Conservation (phyloP, 2,888 invertebrate genomes). For the Gari tellinella region DNA sequence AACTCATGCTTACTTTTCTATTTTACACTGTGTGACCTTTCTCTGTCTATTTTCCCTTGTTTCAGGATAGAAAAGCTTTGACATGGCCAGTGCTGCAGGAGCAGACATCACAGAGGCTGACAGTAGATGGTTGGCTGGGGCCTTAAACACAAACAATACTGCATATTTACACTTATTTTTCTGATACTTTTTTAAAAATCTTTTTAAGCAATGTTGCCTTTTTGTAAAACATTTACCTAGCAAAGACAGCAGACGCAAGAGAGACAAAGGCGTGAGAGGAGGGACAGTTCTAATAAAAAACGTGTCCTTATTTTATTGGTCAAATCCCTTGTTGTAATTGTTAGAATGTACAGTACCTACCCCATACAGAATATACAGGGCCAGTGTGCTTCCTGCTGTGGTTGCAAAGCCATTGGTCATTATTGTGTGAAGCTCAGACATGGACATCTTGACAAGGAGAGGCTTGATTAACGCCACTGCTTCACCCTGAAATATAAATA, state of each 20-base stretch:
- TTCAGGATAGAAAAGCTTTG: slow-evolving; percentile 95
- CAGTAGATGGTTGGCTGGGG: slow-evolving; percentile 91
- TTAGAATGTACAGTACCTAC: too few relatives aligned
- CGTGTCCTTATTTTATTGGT: too few relatives aligned
- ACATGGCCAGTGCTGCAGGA: slow-evolving; percentile 94
- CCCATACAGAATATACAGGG: slow-evolving; percentile 65
- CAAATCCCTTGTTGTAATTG: too few relatives aligned
- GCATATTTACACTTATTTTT: not conserved
- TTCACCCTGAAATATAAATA: slow-evolving; percentile 89
- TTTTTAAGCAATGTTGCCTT: too few relatives aligned
- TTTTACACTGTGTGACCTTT: slow-evolving; percentile 24
- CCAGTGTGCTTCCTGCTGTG: slow-evolving; percentile 66
- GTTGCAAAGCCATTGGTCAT: slow-evolving; percentile 75
- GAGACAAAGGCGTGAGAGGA: too few relatives aligned
- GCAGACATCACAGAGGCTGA: slow-evolving; percentile 98
- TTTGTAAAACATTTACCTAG: too few relatives aligned
- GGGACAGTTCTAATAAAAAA: too few relatives aligned
- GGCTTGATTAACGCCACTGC: slow-evolving; percentile 94
- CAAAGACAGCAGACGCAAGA: too few relatives aligned
- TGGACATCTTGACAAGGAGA: slow-evolving; percentile 87
- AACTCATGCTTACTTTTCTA: slow-evolving; percentile 35
- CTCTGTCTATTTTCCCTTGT: slow-evolving; percentile 78
- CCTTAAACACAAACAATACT: slow-evolving; percentile 47
- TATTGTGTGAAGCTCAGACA: slow-evolving; percentile 67
- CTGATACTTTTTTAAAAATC: too few relatives aligned